These are phyloP conservation scores for Silvanus unidentatus DNA, from an alignment of 2,888 invertebrate genomes.

Conservation along the genomic window DNA sequence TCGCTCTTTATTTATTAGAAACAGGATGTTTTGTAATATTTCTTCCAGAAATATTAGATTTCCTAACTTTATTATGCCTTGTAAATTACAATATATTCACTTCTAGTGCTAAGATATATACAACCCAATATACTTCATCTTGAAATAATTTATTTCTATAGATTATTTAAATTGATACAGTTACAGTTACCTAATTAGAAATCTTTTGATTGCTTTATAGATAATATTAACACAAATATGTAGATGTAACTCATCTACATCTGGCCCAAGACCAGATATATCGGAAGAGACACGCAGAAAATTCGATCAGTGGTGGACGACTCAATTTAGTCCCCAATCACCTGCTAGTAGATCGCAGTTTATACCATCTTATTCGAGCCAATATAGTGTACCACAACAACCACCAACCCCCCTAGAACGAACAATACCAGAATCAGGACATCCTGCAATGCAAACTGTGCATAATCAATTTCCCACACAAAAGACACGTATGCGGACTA, in stretches of 20 bases:
- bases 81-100: too few relatives aligned
- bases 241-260: conserved; percentile 62
- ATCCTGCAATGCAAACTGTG: conserved; percentile 71
- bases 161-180: too few relatives aligned
- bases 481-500: conserved; percentile 92
- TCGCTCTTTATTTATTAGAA: too few relatives aligned
- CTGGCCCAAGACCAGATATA: conserved; percentile 64
- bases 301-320: conserved; percentile 88
- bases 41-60: too few relatives aligned
- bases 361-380: conserved; percentile 47
- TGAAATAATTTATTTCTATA: too few relatives aligned
- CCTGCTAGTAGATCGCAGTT: conserved; percentile 41
- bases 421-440: conserved; percentile 53
- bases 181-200: too few relatives aligned
- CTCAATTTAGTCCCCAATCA: conserved; percentile 61
- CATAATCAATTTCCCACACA: conserved; percentile 74
- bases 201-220: conserved; percentile 51
- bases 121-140: too few relatives aligned
- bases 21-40: too few relatives aligned
- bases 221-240: conserved; percentile 77
- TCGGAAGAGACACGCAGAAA: conserved; percentile 79
- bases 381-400: conserved; percentile 48
- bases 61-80: too few relatives aligned
- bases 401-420: conserved; percentile 45
- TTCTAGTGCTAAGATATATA: too few relatives aligned